Evolutionary conservation across 1,140 invertebrate species (phyloP).

Genomic region (Drosophila funebris): DNA sequence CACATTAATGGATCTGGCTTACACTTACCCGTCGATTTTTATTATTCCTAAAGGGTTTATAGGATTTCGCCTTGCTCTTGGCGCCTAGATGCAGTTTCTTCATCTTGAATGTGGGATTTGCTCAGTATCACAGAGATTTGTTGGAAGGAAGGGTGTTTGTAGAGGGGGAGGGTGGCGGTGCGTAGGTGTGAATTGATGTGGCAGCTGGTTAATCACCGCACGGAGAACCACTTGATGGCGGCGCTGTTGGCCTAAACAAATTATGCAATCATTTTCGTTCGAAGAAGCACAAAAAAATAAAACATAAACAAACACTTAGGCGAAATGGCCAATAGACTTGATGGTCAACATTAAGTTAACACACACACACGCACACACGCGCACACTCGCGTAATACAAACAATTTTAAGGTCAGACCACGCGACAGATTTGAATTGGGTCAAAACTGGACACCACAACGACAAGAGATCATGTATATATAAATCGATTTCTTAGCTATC

Average conservation of each 20-base stretch:
- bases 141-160: no score
- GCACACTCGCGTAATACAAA: conserved; percentile 8
- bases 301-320: conserved; percentile 72
- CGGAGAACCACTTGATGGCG: conserved; percentile 13
- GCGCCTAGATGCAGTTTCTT: conserved; percentile 76
- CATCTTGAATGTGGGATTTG: conserved; percentile 42
- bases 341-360: conserved; percentile 52
- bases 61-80: conserved; percentile 69
- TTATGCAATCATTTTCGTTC: conserved; percentile 72
- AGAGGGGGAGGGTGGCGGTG: not conserved
- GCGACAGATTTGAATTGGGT: conserved; percentile 5
- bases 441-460: not conserved
- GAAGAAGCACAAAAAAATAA: conserved; percentile 1
- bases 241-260: conserved; percentile 37
- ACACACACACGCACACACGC: conserved; percentile 15
- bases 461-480: not conserved
- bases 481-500: no score
- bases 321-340: conserved; percentile 46
- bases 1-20: conserved; percentile 8
- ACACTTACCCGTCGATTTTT: conserved; percentile 75
- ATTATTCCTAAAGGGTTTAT: conserved; percentile 70
- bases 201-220: conserved; percentile 11
- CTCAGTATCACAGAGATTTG: no score
- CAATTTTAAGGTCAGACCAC: conserved; percentile 8
- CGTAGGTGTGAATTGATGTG: conserved; percentile 5